Evolutionary conservation across 2,113 vertebrate species (phyloP), one percentile per base, ranked within the genome.

Genomic region (Menidia beryllina): DNA sequence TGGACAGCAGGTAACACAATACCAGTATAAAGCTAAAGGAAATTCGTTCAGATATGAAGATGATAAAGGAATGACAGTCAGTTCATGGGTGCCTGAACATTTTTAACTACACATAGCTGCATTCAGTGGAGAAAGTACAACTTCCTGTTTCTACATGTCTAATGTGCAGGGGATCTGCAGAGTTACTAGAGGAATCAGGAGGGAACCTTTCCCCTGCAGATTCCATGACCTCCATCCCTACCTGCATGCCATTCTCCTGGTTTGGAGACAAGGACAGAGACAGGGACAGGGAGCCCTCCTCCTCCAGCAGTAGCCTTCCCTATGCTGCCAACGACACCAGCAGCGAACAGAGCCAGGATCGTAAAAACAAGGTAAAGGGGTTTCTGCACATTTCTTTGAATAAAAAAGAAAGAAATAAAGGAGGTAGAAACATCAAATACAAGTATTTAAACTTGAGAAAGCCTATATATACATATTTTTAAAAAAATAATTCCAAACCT

Each of bases 181-280:
- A 97, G 73, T 83, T 97, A 72, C 85, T 97, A 76, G 95, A 96
- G 36, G 94, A 96, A 53, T 93, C 93, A 47, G 94, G 93, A 69
- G 94, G 94, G 66, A 95, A 95, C 72, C 59, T 95, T 0, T 96
- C 95, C 39, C 94, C 95, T 9, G 94, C 96, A 5, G 96, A 96
- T 54, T 96, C 96, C 0, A 93, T 96, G 90, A 94, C 94, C 2
- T 95, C 96, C 66, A 94, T 94, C 80, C 96, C 95, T 11, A 96
- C 95, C 49, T 97, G 96, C 59, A 96, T 97, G 94, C 95, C 96
- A 58, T 97, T 97, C 88, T 96, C 94, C 83, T 96, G 96, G 96
- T 97, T 97, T 82, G 95, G 96, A 71, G 96, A 97, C 85, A 95
- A 94, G 86, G 95, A 96, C 54, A 93, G 92, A 75, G 96, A 94